Base-by-base conservation (phyloP, 1,140 invertebrate genomes). In the Conopomorpha cramerella region DNA sequence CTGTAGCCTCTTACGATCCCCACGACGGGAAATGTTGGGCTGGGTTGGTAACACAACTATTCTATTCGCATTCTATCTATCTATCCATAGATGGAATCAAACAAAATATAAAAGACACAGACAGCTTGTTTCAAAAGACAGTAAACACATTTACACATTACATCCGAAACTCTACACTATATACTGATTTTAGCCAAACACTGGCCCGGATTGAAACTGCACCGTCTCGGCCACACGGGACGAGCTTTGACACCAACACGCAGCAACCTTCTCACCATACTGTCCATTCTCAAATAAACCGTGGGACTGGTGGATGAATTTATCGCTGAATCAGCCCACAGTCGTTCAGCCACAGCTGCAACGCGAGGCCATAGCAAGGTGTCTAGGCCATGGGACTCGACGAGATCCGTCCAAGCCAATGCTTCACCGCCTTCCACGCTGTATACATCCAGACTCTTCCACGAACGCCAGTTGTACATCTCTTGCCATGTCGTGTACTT, bases 401-500 rank as follows among this genome's bases (percentile, higher is more conserved):
- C 67, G 50, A 88, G 81, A 51, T 90, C 88, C 16, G 80, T 85
- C 87, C 87, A 90, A 23, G 89, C 66, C 6, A 85, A 81, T 1
- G 82, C 84, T 61, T 89, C 87, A 0, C 85, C 87, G 0, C 88
- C 88, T 84, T 81, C 78, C 83, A 87, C 67, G 3, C 45, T 51
- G 26, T 60, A 61, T 0, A 58, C 56, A 34, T 67, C 56, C 2
- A 58, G 32, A 16, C 51, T 64, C 8, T 73, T 50, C 84, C 86
- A 85, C 0, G 85, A 84, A 40, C 81, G 77, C 57, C 88, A 87
- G 38, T 78, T 78, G 49, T 89, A 89, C 26, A 88, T 82, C n/a
- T 82, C 83, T 60, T 88, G 86, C 87, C 87, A 89, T 0, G 84
- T 83, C 33, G n/a, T n/a, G 49, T 86, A 88, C 82, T 82, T 52